Evolutionary conservation across 1,140 invertebrate genomes (phyloP), one percentile per base, ranked within the genome.

Genomic region (Teleogryllus occipitalis): DNA sequence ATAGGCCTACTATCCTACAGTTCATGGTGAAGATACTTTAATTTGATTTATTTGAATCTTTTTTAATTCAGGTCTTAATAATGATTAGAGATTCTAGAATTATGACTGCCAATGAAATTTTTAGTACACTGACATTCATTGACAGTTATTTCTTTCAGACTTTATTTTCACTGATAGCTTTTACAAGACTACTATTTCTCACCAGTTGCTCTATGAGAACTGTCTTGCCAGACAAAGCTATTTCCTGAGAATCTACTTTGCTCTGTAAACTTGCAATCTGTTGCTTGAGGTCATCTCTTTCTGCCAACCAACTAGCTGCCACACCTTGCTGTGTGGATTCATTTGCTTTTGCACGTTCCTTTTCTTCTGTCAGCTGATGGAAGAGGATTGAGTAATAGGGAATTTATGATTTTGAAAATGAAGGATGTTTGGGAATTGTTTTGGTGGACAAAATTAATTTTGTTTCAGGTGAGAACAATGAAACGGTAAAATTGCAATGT

Each of bases 181-280:
- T 39, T 39, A 1, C 27, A 39, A 39, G 27, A 39, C 27, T 39
- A 39, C 1, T 39, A 5, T 39, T 39, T 39, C 78, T 78, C 88
- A 91, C 90, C 87, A 90, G 85, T 86, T 90, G 88, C 81, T 89
- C 87, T 76, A 91, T 89, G 84, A 89, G 86, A 82, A 87, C 87
- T 82, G 88, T 87, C 87, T 90, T 90, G 48, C 87, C 87, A 72
- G 87, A 85, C 82, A 90, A 86, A 80, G 87, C 88, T 54, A 87
- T 88, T 84, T 92, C 89, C 81, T 89, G 84, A 54, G 85, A 85
- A 78, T 87, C 87, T 27, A 90, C 87, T 86, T 90, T 90, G 78
- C 82, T 87, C 81, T 89, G 87, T 80, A 89, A 87, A 84, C 92
- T 85, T 74, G 77, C 81, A 74, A 84, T 49, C 74, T 82, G 81